Base-by-base conservation (phyloP, 1,140 invertebrate genomes). In the Drosophila truncata region DNA sequence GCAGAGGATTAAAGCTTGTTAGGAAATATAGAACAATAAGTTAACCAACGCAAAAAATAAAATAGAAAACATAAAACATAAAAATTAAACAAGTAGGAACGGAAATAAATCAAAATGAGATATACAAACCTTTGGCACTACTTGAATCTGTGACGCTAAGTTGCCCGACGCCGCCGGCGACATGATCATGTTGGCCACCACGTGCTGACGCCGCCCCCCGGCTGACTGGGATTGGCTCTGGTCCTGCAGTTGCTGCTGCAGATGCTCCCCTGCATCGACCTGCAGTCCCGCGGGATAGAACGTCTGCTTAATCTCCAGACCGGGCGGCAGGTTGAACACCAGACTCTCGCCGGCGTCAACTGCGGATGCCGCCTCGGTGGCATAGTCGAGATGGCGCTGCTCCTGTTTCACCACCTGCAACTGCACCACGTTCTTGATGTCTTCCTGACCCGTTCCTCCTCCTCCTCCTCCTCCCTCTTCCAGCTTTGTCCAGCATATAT, bases 121-220 rank as follows among this genome's bases (percentile, higher is more conserved):
- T 92, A 92, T 92, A 92, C 91, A 92, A 92, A 92, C 91, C 91
- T 92, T 92, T 69, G 91, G 80, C 80, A 87, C 90, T 84, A 85
- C 88, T 92, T 92, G 91, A 92, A 92, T 92, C 91, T 92, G 91
- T 92, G 91, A 92, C 91, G 91, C 71, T 86, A 82, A 71, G 82
- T 72, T 80, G 79, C 79, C 66, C 31, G 52, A n/a, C 52, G 84
- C 73, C 44, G 67, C 69, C 39, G 91, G 91, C 60, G 91, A 92
- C 83, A 92, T 75, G 54, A 92, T 76, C 91, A 92, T 92, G 72
- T 92, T 92, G 55, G 91, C 91, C 66, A 92, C 91, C 78, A 92
- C 85, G 72, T 92, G 91, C 41, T 92, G 91, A 23, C 87, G 86
- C 18, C 91, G 75, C 27, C 69, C 76, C 31, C 69, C 76, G 63